Conservation (phyloP, 2,888 invertebrate genomes). For the Aphodius sticticus region DNA sequence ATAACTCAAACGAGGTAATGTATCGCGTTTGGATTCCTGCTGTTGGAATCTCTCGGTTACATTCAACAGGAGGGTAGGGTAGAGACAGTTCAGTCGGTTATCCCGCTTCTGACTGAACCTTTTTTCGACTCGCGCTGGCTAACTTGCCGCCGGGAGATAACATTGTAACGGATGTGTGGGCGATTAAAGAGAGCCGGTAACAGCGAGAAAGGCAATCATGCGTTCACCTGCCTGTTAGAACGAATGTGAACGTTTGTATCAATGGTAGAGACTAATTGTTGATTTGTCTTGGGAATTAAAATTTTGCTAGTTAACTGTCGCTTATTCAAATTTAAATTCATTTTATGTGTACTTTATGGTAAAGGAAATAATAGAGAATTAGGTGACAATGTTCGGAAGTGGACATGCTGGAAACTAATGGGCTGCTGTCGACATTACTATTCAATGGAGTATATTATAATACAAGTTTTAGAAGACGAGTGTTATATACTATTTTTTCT, state of each 20-base stretch:
- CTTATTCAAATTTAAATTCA: too few relatives aligned
- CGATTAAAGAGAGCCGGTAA: not conserved
- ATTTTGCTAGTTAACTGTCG: too few relatives aligned
- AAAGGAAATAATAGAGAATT: too few relatives aligned
- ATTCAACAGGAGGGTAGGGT: not conserved
- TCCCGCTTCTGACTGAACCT: not conserved
- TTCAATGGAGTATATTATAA: too few relatives aligned
- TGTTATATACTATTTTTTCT: too few relatives aligned
- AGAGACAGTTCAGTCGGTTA: not conserved
- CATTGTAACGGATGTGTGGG: not conserved
- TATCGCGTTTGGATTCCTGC: not conserved
- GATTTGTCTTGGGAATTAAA: not conserved
- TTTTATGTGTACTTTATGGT: too few relatives aligned
- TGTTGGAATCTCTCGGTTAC: not conserved
- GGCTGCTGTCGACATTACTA: too few relatives aligned
- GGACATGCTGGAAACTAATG: too few relatives aligned
- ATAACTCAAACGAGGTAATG: slow-evolving; percentile 4
- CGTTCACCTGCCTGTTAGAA: not conserved
- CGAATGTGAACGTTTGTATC: not conserved
- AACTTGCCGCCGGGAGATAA: not conserved
- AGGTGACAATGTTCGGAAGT: too few relatives aligned
- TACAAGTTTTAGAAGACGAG: too few relatives aligned
- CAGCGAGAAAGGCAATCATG: not conserved
- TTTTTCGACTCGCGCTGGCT: not conserved
- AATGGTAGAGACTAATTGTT: not conserved